Base-by-base conservation (phyloP, 2,888 invertebrate genomes). In the Resseliella maxima region DNA sequence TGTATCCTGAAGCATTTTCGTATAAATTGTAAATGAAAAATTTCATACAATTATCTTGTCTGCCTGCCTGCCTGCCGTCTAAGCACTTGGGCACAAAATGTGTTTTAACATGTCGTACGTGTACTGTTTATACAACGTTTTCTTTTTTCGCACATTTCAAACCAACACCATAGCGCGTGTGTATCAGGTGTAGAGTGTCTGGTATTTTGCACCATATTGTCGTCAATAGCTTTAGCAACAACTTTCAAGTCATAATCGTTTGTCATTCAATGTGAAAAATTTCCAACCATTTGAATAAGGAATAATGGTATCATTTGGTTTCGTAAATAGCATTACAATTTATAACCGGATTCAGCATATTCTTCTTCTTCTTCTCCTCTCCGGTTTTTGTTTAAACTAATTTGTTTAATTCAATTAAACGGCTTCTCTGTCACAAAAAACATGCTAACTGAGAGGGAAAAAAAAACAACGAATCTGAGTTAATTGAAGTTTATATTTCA, bases 1-100 rank as follows among this genome's bases (percentile, higher is more conserved):
- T 31, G 15, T 72, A 35, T 31, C 31, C 31, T 72, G 3, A 59
- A 59, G 59, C 59, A 24, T 27, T 59, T 12, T 2, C 59, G 27
- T 6, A 24, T 59, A 8, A 59, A 59, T 3, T 72, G 72, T 15
- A 18, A 5, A 72, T 72, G 72, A 72, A 72, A 72, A 72, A 72
- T 31, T 31, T 72, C 72, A 35, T 72, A 3, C 72, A 72, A 72
- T 72, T 72, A 72, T 72, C 72, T 72, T 72, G 27, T 72, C 72
- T 72, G 31, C 35, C 31, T 72, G 31, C 31, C 8, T 35, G 72
- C 31, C 72, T 72, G 72, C 31, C 18, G 46, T 15, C 15, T 50
- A 50, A 50, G 18, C 46, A 50, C 18, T 50, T 50, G 46, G 46
- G 41, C 12, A 41, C 41, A 41, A 41, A 5, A 41, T n/a, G 41